Conservation (phyloP, 2,113 vertebrate species). For the Australoheros scitulus region DNA sequence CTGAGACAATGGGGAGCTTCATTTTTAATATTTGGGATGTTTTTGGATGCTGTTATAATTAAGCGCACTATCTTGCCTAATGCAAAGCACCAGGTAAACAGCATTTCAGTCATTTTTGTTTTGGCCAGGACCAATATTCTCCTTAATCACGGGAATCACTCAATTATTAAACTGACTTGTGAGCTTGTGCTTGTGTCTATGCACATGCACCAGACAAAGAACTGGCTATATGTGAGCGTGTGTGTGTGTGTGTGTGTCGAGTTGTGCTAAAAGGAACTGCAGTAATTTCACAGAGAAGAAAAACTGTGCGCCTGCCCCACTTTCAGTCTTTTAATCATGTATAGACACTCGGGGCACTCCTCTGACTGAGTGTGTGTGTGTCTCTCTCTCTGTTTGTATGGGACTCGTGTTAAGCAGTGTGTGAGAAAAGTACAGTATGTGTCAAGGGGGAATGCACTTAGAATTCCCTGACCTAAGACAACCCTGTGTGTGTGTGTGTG, state of each 20-base stretch:
- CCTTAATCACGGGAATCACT: constrained; percentile 37
- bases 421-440: constrained; percentile 56
- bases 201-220: constrained; percentile 2
- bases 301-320: constrained; percentile 69
- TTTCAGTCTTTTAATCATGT: constrained; percentile 77
- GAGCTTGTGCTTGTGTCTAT: not conserved
- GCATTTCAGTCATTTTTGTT: constrained; percentile 3
- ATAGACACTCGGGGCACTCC: constrained; percentile 65
- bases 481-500: constrained; percentile 19
- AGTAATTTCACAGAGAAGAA: constrained; percentile 57
- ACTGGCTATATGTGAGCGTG: not conserved
- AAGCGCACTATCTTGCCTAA: constrained; percentile 3
- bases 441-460: constrained; percentile 50
- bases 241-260: not conserved
- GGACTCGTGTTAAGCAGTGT: constrained; percentile 39
- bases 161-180: constrained; percentile 45
- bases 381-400: constrained; percentile 13
- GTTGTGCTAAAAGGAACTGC: constrained; percentile 47
- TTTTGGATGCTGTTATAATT: constrained; percentile 8
- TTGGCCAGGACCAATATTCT: constrained; percentile 17
- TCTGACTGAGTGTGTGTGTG: constrained; percentile 18
- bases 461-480: constrained; percentile 46
- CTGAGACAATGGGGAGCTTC: not conserved
- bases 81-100: constrained; percentile 22
- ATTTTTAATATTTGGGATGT: not conserved